A percentile compares a stretch with the other conserved stretches of the same genome.
Conservation (phyloP, 1,140 invertebrate species). For the Diorhabda carinulata region DNA sequence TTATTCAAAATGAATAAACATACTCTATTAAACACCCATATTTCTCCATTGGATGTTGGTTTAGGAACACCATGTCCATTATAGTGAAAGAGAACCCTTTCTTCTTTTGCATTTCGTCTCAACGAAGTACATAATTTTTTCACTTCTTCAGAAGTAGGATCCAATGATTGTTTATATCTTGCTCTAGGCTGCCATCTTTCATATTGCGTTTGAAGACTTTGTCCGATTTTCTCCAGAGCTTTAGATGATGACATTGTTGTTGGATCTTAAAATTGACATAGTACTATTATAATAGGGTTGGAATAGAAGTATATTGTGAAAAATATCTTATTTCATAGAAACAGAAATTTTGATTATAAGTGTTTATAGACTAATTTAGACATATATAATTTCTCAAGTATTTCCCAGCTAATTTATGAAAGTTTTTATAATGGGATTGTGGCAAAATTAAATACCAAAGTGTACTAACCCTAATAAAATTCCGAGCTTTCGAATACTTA, state of each 20-base stretch:
- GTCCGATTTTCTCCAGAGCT: constrained; percentile 89
- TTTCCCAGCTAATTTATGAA: too few relatives aligned
- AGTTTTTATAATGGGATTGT: too few relatives aligned
- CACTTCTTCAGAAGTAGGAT: constrained; percentile 97
- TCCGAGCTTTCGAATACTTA: too few relatives aligned
- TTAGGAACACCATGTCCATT: constrained; percentile 99
- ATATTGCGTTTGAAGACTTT: constrained; percentile 92
- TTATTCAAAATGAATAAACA: constrained; percentile 27
- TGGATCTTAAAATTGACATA: constrained; percentile 58
- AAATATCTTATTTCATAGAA: too few relatives aligned
- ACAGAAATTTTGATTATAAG: too few relatives aligned
- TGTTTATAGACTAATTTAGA: too few relatives aligned
- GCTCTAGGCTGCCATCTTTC: constrained; percentile 97
- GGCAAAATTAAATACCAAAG: too few relatives aligned
- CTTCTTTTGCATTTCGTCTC: constrained; percentile 97
- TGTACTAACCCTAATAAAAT: too few relatives aligned
- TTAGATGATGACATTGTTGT: constrained; percentile 84
- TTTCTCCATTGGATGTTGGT: constrained; percentile 97
- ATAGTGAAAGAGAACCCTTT: constrained; percentile 98
- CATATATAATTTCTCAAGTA: too few relatives aligned
- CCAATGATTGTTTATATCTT: constrained; percentile 91
- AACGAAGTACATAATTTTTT: constrained; percentile 95
- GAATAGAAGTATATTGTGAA: too few relatives aligned
- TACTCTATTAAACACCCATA: constrained; percentile 99
- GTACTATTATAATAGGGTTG: too few relatives aligned